Evolutionary conservation across 23 tunicate genomes (phyloP).

Genomic region (Halocynthia roretzi): DNA sequence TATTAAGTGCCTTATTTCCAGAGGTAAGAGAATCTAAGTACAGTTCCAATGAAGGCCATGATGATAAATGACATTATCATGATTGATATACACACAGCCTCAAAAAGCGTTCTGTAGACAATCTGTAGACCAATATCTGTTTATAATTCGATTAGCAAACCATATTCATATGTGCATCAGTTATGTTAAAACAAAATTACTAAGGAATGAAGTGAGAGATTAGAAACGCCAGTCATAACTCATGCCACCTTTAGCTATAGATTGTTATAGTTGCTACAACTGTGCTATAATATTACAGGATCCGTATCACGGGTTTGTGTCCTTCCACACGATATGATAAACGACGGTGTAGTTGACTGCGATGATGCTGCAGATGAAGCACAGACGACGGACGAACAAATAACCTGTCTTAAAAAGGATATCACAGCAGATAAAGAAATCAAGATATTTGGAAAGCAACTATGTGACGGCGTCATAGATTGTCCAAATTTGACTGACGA

Average conservation of each 20-base stretch:
- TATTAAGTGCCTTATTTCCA: constrained; percentile 38
- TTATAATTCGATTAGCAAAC: no score
- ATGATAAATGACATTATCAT: no score
- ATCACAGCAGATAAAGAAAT: background rate
- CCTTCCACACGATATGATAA: constrained; percentile 18
- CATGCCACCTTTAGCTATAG: no score
- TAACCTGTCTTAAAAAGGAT: constrained; percentile 1
- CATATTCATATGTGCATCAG: no score
- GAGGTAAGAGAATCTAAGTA: background rate
- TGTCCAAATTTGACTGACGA: constrained; percentile 45
- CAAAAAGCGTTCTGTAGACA: no score
- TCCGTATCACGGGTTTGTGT: constrained; percentile 9
- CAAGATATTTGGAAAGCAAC: constrained; percentile 6
- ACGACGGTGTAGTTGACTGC: constrained; percentile 47
- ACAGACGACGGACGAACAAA: background rate
- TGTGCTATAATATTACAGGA: background rate
- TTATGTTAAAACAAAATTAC: no score
- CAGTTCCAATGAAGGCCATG: no score
- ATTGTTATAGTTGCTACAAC: no score
- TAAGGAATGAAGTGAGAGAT: no score
- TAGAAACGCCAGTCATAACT: no score
- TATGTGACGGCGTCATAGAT: constrained; percentile 48
- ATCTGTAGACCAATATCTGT: no score
- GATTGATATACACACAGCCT: no score
- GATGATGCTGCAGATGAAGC: constrained; percentile 51